Conservation (phyloP, 2,113 vertebrate species). For the Microtus ochrogaster region DNA sequence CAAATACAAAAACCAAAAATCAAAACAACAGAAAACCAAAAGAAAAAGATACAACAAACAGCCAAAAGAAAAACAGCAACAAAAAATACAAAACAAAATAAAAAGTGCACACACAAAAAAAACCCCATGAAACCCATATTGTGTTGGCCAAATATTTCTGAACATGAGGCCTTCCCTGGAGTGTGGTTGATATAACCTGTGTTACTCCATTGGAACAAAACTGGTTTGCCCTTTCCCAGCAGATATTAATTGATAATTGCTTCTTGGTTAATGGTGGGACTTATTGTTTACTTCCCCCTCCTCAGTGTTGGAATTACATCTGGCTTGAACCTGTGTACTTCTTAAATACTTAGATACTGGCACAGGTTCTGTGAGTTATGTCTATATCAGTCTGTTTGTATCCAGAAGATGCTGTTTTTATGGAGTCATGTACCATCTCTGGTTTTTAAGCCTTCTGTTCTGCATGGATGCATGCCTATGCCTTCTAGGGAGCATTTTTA, state of each 20-base stretch:
- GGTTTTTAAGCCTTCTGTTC: neutral
- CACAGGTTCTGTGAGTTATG: neutral
- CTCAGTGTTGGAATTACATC: too few relatives aligned
- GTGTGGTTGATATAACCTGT: neutral
- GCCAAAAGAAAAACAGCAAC: neutral
- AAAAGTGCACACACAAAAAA: neutral
- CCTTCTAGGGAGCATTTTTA: neutral
- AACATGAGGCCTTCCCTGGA: neutral
- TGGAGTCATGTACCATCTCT: neutral
- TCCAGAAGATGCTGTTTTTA: neutral
- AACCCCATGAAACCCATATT: neutral
- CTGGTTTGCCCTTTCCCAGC: too few relatives aligned
- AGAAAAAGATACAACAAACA: neutral
- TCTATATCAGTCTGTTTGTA: neutral
- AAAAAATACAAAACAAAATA: neutral
- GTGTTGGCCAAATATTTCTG: neutral
- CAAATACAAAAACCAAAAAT: neutral
- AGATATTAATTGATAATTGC: neutral
- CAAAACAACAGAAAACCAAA: neutral
- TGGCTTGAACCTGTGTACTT: neutral
- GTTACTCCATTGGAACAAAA: neutral
- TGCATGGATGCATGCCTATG: neutral
- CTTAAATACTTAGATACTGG: neutral
- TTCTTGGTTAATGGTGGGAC: neutral
- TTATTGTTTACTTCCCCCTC: neutral